A percentile compares a stretch with the other conserved stretches of the same genome.
Evolutionary conservation across 92 coral and sea anemone species (phyloP).

Genomic region (Epizoanthus ramosus): DNA sequence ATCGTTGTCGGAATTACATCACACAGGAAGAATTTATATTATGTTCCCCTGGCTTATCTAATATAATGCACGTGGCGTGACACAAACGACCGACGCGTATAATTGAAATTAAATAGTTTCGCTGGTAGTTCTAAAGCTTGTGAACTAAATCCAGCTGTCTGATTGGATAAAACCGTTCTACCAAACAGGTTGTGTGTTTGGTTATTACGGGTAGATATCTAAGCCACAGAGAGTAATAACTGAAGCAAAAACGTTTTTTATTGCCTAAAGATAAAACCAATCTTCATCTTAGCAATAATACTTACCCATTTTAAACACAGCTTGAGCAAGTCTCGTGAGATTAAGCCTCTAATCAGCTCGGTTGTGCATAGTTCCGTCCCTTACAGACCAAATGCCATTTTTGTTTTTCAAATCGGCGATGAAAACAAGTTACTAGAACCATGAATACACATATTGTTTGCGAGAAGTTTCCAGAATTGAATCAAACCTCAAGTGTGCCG

Average conservation of each 20-base stretch:
- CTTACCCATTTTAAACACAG: not conserved
- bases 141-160: slow-evolving; percentile 8
- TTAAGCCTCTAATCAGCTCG: not conserved
- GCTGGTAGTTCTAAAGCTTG: slow-evolving; percentile 59
- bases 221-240: not conserved
- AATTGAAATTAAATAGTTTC: slow-evolving; percentile 68
- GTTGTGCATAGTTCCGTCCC: too few relatives aligned
- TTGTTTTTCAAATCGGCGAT: not conserved
- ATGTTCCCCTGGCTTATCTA: slow-evolving; percentile 74
- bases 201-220: not conserved
- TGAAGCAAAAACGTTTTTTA: slow-evolving; percentile 5
- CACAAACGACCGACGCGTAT: slow-evolving; percentile 62
- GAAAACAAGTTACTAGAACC: not conserved
- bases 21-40: slow-evolving; percentile 72
- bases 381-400: not conserved
- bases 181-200: slow-evolving; percentile 38
- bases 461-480: not conserved
- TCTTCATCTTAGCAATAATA: not conserved
- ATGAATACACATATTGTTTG: not conserved
- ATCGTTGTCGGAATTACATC: slow-evolving; percentile 68
- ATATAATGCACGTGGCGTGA: slow-evolving; percentile 61
- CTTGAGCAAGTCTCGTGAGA: not conserved
- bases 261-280: not conserved
- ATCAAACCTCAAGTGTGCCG: slow-evolving; percentile 21
- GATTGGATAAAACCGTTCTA: slow-evolving; percentile 17